Conservation (phyloP, 2,113 vertebrate species). For the Hemiscyllium ocellatum region DNA sequence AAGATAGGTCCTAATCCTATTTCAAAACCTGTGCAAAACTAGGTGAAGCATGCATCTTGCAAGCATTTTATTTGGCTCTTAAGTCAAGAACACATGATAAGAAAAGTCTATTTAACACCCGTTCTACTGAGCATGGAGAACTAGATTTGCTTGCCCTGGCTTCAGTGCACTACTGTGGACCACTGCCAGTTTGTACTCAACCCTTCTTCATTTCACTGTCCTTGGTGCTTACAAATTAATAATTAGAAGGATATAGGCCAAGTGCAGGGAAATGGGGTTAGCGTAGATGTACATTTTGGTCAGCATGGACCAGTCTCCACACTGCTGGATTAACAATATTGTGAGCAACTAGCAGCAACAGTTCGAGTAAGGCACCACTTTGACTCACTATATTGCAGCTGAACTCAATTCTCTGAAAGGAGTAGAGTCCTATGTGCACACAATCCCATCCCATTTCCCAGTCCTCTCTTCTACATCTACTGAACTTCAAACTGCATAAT, state of each 20-base stretch:
- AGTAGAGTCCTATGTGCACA: background rate
- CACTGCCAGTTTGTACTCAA: background rate
- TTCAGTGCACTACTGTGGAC: background rate
- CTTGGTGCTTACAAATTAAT: background rate
- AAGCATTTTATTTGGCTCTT: too few relatives aligned
- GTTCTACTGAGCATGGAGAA: background rate
- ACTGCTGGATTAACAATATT: too few relatives aligned
- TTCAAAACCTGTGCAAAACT: background rate
- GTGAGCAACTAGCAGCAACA: background rate
- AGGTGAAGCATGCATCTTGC: background rate
- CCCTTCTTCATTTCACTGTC: background rate
- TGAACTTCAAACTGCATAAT: too few relatives aligned
- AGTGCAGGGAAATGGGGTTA: too few relatives aligned
- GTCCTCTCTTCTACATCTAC: background rate
- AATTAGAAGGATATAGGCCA: too few relatives aligned
- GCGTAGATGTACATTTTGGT: too few relatives aligned
- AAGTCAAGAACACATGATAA: background rate
- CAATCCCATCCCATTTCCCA: background rate
- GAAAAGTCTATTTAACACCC: background rate
- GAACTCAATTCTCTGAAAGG: background rate
- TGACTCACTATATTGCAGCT: background rate
- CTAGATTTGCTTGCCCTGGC: background rate
- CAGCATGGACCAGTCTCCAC: too few relatives aligned
- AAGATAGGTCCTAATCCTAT: background rate
- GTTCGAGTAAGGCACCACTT: background rate